These are phyloP conservation scores for Cyanoramphus novaezelandiae DNA, from an alignment of 2,113 vertebrate genomes.

Conservation along the genomic window DNA sequence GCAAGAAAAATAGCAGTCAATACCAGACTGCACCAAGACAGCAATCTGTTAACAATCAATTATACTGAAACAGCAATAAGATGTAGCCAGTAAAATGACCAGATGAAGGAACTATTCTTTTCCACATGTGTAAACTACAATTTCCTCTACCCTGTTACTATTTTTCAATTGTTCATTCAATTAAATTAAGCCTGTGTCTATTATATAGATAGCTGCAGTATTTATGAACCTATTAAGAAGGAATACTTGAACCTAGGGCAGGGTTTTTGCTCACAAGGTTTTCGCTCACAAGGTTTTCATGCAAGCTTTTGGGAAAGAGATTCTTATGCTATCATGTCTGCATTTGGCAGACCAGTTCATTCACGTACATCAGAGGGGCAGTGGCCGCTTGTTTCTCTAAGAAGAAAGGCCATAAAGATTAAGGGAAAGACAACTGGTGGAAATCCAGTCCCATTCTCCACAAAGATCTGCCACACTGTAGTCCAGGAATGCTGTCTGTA, in stretches of 20 bases:
- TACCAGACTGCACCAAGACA: neutral
- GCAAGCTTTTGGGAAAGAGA: neutral
- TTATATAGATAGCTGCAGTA: neutral
- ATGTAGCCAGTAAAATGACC: neutral
- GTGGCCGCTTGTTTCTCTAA: neutral
- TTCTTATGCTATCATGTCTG: neutral
- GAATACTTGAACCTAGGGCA: neutral
- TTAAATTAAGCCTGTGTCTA: neutral
- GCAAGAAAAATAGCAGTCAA: constrained; percentile 5
- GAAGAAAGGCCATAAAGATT: neutral
- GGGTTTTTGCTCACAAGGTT: neutral
- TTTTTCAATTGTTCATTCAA: neutral
- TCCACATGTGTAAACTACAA: neutral
- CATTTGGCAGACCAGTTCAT: neutral
- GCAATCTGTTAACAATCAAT: constrained; percentile 30
- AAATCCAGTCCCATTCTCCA: neutral
- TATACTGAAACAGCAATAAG: neutral
- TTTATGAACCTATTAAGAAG: neutral
- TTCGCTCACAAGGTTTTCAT: neutral
- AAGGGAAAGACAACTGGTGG: neutral
- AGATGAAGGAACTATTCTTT: neutral
- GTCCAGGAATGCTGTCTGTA: neutral
- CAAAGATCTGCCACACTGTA: neutral
- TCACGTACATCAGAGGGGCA: rapidly evolving
- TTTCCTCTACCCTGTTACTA: neutral